Percentiles rank a stretch among this genome's conserved stretches.
Conservation (phyloP, 92 coral and sea anemone species). For the Umimayanthus chanpuru region DNA sequence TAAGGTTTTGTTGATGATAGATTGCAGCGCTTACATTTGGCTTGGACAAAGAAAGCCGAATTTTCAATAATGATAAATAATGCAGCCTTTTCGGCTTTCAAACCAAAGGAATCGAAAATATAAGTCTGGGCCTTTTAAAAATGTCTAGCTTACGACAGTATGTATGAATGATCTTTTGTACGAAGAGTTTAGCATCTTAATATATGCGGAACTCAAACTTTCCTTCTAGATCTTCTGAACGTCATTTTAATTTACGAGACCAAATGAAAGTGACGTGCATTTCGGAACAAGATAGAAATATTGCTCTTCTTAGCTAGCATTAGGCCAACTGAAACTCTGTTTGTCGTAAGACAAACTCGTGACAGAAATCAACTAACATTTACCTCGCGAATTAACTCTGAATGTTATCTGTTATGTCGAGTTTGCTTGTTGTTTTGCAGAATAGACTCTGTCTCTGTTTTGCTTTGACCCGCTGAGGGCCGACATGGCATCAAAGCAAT, state of each 20-base stretch:
- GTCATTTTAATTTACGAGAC: background rate
- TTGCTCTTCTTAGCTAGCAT: background rate
- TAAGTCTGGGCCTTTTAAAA: background rate
- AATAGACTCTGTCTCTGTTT: conserved; percentile 2
- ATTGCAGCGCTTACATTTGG: conserved; percentile 1
- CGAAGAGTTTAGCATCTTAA: background rate
- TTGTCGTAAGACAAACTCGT: background rate
- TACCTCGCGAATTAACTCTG: background rate
- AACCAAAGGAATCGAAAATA: background rate
- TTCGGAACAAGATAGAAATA: background rate
- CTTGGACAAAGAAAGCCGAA: conserved; percentile 22
- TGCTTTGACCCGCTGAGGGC: conserved; percentile 25
- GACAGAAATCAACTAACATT: conserved; percentile 1
- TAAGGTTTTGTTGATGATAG: conserved; percentile 3
- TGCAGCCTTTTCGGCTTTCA: background rate
- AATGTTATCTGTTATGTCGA: conserved; percentile 4
- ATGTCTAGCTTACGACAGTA: background rate
- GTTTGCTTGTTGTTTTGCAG: conserved; percentile 17
- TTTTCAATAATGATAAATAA: conserved; percentile 1
- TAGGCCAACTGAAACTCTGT: background rate
- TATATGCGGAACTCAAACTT: conserved; percentile 13
- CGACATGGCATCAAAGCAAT: background rate
- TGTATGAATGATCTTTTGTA: conserved; percentile 18
- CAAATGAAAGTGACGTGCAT: background rate
- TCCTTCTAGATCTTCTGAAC: background rate